Evolutionary conservation across 2,797 vertebrate genomes (phyloP).

Genomic region (Paguma larvata): DNA sequence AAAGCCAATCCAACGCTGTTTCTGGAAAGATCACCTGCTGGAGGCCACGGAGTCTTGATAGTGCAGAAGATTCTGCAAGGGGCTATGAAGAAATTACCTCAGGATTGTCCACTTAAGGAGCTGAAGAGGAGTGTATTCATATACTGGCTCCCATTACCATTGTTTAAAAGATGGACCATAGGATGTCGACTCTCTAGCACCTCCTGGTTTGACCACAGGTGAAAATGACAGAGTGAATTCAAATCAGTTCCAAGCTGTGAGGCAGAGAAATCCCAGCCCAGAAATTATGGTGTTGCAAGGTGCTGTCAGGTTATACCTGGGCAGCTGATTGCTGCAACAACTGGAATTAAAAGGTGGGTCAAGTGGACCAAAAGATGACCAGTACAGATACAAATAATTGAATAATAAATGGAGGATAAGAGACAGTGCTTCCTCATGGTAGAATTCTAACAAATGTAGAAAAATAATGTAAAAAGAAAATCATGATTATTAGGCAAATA

Average conservation of each 20-base stretch:
- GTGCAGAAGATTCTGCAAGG: neutral
- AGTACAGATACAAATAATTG: neutral
- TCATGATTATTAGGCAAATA: neutral
- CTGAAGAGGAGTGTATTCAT: neutral
- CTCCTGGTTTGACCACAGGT: neutral
- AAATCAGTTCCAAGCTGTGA: neutral
- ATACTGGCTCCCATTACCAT: neutral
- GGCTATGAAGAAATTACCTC: neutral
- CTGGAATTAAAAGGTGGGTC: neutral
- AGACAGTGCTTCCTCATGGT: neutral
- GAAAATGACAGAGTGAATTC: neutral
- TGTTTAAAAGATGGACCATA: neutral
- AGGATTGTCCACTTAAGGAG: neutral
- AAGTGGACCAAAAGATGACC: neutral
- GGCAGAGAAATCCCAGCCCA: conserved; percentile 22
- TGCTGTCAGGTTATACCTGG: neutral
- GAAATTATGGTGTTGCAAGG: neutral
- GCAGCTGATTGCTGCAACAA: neutral
- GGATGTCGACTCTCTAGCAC: neutral
- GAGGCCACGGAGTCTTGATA: neutral
- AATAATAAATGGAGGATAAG: neutral
- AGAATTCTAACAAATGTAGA: neutral
- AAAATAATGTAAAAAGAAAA: neutral
- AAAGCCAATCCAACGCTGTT: neutral
- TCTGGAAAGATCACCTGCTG: neutral